These are phyloP conservation scores for Eledona agricola DNA, from an alignment of 2,888 invertebrate genomes.

Conservation along the genomic window DNA sequence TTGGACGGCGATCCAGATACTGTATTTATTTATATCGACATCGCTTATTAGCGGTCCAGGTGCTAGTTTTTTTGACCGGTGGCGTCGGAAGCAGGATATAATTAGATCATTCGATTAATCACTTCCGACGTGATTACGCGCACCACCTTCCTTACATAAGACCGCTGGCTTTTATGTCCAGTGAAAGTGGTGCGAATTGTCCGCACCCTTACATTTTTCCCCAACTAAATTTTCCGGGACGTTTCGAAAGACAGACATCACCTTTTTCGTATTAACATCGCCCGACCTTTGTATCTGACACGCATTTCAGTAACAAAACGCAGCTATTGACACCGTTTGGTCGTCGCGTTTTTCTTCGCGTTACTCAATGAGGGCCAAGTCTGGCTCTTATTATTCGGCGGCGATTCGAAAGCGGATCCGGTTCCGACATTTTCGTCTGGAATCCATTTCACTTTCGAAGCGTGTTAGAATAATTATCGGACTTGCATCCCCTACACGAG, in stretches of 20 bases:
- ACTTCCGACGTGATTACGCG: slow-evolving; percentile 23
- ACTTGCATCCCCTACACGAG: too few relatives aligned
- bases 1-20: too few relatives aligned
- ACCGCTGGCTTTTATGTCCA: slow-evolving; percentile 19
- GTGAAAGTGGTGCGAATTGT: slow-evolving; percentile 20
- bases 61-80: too few relatives aligned
- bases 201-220: too few relatives aligned
- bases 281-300: slow-evolving; percentile 29
- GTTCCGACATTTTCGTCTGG: slow-evolving; percentile 2
- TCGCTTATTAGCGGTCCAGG: too few relatives aligned
- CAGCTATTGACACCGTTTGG: slow-evolving; percentile 20
- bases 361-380: neutral
- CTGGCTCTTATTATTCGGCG: slow-evolving; percentile 4
- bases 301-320: slow-evolving; percentile 17
- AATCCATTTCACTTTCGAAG: neutral
- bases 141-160: slow-evolving; percentile 18
- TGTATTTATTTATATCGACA: too few relatives aligned
- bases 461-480: too few relatives aligned
- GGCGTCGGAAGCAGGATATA: slow-evolving; percentile 27
- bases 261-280: slow-evolving; percentile 31
- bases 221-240: slow-evolving; percentile 11
- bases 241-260: slow-evolving; percentile 30
- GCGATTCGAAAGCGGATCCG: slow-evolving; percentile 19
- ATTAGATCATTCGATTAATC: slow-evolving; percentile 24
- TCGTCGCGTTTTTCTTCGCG: slow-evolving; percentile 1